Conservation (phyloP, 2,888 invertebrate species). For the Polyommatus iphigenia region DNA sequence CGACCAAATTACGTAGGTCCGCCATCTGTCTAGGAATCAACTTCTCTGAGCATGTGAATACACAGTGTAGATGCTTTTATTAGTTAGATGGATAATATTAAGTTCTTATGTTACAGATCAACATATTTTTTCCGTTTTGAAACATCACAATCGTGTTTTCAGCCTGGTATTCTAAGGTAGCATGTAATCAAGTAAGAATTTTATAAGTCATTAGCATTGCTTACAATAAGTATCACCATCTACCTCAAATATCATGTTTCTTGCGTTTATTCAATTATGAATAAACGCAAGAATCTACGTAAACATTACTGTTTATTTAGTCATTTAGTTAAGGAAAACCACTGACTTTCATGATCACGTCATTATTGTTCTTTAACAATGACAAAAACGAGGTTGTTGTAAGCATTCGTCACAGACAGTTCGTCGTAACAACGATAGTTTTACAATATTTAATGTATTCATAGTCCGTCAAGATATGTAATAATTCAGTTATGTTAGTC, state of each 20-base stretch:
- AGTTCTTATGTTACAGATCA: background rate
- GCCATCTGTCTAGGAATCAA: too few relatives aligned
- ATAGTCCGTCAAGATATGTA: background rate
- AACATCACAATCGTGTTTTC: background rate
- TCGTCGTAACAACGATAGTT: too few relatives aligned
- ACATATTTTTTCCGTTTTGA: background rate
- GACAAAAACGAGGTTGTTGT: too few relatives aligned
- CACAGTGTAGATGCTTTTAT: too few relatives aligned
- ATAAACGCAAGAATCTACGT: background rate
- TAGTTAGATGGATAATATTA: background rate
- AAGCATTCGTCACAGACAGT: too few relatives aligned
- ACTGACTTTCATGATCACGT: background rate
- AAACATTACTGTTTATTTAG: background rate
- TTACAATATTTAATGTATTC: background rate
- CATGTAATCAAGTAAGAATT: too few relatives aligned
- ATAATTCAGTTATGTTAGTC: background rate
- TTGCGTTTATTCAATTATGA: background rate
- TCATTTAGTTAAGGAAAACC: slow-evolving; percentile 2
- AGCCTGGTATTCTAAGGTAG: background rate
- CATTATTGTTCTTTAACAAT: background rate
- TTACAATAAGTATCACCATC: background rate
- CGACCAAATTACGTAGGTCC: too few relatives aligned
- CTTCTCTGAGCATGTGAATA: too few relatives aligned
- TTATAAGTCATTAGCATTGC: background rate
- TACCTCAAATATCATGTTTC: background rate